phyloP scores from a whole-genome alignment of 92 coral and sea anemone species.

The Isaurus tuberculatus region DNA sequence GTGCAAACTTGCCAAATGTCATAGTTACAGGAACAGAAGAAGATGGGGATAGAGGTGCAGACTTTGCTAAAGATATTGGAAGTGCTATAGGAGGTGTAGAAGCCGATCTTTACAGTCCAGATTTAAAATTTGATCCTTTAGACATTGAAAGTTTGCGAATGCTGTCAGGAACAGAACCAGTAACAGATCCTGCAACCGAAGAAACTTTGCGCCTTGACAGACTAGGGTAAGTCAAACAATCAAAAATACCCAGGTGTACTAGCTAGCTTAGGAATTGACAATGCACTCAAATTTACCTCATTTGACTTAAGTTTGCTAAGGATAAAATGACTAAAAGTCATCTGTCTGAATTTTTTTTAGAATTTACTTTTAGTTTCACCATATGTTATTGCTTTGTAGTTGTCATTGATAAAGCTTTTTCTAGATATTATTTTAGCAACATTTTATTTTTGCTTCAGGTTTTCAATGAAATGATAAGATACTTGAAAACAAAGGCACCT shows the following conservation, averaged over 20 bases:
- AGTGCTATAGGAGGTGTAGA: constrained; percentile 66
- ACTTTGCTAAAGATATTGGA: constrained; percentile 81
- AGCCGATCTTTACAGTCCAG: constrained; percentile 26
- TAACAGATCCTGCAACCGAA: constrained; percentile 87
- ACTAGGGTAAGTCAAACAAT: constrained; percentile 71
- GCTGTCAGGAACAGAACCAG: constrained; percentile 89
- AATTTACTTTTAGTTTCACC: not conserved
- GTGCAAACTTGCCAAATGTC: constrained; percentile 75
- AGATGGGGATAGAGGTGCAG: constrained; percentile 67
- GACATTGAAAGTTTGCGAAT: constrained; percentile 90
- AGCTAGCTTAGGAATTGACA: not conserved
- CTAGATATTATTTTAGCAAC: not conserved
- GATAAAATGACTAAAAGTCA: no score
- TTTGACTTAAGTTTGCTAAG: no score
- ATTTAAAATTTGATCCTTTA: constrained; percentile 68
- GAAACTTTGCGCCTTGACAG: constrained; percentile 85
- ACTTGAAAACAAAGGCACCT: not conserved
- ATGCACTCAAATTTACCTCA: no score
- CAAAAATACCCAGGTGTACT: no score
- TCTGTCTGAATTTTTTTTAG: no score
- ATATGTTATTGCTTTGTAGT: not conserved
- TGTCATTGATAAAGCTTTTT: no score
- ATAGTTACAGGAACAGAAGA: constrained; percentile 84
- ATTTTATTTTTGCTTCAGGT: constrained; percentile 37
- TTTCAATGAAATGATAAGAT: constrained; percentile 22